A percentile compares a stretch with the other conserved stretches of the same genome.
Evolutionary conservation across 2,888 invertebrate species (phyloP).

Genomic region (Drosophila nigricruria): DNA sequence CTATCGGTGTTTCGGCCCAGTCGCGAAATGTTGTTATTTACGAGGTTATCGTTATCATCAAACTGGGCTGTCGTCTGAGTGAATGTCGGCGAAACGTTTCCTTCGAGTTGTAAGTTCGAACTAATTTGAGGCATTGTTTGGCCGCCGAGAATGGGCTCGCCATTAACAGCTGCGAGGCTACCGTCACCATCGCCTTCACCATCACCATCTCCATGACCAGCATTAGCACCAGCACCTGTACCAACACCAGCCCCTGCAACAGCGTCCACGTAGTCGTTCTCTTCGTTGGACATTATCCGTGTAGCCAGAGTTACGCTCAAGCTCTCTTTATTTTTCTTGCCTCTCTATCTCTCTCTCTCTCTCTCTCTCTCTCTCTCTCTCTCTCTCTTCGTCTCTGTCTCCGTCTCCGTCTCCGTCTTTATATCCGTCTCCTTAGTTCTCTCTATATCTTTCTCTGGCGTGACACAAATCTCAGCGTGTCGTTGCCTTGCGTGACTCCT

Average conservation of each 20-base stretch:
- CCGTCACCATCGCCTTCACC: constrained; percentile 40
- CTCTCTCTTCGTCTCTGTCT: constrained; percentile 17
- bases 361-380: background rate
- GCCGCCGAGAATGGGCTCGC: constrained; percentile 77
- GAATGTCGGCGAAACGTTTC: constrained; percentile 78
- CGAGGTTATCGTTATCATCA: constrained; percentile 75
- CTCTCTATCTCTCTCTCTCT: constrained; percentile 18
- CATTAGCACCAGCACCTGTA: constrained; percentile 37
- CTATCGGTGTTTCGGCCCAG: constrained; percentile 42
- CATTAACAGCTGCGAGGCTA: constrained; percentile 71
- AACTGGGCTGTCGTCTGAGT: constrained; percentile 66
- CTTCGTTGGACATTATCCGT: constrained; percentile 74
- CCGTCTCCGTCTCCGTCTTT: background rate
- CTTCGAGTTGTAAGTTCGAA: constrained; percentile 83
- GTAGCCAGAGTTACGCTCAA: constrained; percentile 30
- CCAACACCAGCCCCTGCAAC: constrained; percentile 43
- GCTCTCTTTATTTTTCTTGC: constrained; percentile 50
- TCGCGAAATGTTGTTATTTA: constrained; percentile 57
- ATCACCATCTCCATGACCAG: constrained; percentile 42
- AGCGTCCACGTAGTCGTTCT: constrained; percentile 69
- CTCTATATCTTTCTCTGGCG: constrained; percentile 15
- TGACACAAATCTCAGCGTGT: constrained; percentile 39
- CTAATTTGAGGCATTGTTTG: constrained; percentile 83
- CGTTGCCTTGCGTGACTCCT: constrained; percentile 67
- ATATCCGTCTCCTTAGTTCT: constrained; percentile 8